Evolutionary conservation across 1,140 invertebrate genomes (phyloP), one percentile per base, ranked within the genome.

Genomic region (Drosophila azteca): DNA sequence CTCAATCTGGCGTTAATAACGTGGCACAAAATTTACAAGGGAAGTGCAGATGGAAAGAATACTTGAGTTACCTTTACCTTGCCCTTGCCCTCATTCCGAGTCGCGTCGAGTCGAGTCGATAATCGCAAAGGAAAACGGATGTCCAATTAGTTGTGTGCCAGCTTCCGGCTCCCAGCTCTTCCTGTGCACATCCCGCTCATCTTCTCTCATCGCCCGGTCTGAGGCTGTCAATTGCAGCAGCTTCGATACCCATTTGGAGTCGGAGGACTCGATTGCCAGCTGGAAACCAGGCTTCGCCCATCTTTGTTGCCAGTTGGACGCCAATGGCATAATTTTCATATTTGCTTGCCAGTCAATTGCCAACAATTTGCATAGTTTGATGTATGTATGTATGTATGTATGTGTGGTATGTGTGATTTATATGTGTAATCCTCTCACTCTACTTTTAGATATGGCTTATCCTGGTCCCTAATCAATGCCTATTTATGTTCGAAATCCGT

Each of bases 61-160:
- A 63, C 53, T 70, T 58, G 31, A 62, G 58, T 48, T 77, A 61
- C 61, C 71, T 58, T 66, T 75, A 74, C 70, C 71, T 66, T 64
- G 69, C 39, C 53, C 57, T 69, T 54, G 66, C 49, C 43, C 64
- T 41, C 31, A 7, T 9, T 46, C 22, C 41, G 24, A 58, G 49
- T 57, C 82, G 83, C 17, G 17, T 20, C 17, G 17, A 20, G 17
- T 20, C 17, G 17, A 20, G 49, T 57, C 82, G 83, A 83, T 88
- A 83, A 88, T 88, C 79, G 83, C 52, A 78, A 53, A 65, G 83
- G 76, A 78, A 77, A 83, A 88, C 83, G 83, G 83, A 88, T 89
- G 83, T 88, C 83, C 83, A 88, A 88, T 88, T 88, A 88, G 83
- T 83, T 88, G 83, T 88, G 60, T 77, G 79, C 76, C 83, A 79